phyloP scores from a whole-genome alignment of 2,888 invertebrate species.

The Thecocarcelia acutangulata region DNA sequence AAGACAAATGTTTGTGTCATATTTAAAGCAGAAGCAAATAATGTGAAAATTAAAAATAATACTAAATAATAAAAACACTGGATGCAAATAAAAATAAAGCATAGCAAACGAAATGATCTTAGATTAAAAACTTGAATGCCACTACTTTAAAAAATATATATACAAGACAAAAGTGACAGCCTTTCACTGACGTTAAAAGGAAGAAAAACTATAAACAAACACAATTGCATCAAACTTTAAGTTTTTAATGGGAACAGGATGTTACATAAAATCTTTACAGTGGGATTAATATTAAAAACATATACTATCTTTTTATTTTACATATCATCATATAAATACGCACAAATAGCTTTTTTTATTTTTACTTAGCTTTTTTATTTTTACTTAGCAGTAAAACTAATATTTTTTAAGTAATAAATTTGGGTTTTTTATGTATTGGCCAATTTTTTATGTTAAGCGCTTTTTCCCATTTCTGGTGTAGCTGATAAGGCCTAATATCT shows the following conservation, averaged over 20 bases:
- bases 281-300: not conserved
- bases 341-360: too few relatives aligned
- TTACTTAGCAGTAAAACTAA: too few relatives aligned
- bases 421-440: too few relatives aligned
- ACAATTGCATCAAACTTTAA: constrained; percentile 40
- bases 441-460: too few relatives aligned
- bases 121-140: constrained; percentile 33
- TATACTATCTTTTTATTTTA: too few relatives aligned
- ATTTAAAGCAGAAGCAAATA: too few relatives aligned
- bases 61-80: not conserved
- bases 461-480: too few relatives aligned
- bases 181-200: constrained; percentile 46
- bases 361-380: too few relatives aligned
- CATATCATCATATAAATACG: too few relatives aligned
- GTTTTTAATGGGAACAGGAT: constrained; percentile 46
- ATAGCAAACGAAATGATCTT: constrained; percentile 34
- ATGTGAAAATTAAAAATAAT: constrained; percentile 11
- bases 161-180: constrained; percentile 63
- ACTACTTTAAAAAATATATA: constrained; percentile 38
- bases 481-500: too few relatives aligned
- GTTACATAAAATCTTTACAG: constrained; percentile 1
- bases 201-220: constrained; percentile 32
- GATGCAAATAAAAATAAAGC: constrained; percentile 8
- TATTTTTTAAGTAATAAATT: too few relatives aligned
- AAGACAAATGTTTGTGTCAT: too few relatives aligned